Percentiles rank a stretch among this genome's conserved stretches.
Conservation (phyloP, 2,888 invertebrate genomes). For the Drepana falcataria region DNA sequence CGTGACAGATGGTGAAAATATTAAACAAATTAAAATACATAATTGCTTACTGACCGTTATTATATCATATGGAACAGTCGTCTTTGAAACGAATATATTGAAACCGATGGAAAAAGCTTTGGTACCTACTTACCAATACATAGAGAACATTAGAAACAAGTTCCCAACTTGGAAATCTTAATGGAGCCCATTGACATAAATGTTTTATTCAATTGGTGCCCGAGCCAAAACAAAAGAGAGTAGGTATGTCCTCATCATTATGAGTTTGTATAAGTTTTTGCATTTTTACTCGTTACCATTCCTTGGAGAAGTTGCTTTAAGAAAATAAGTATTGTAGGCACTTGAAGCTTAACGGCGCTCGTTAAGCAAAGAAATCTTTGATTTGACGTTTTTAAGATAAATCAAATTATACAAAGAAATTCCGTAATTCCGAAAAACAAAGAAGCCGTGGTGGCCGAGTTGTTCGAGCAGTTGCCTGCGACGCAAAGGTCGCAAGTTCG, state of each 20-base stretch:
- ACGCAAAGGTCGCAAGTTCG: too few species aligned
- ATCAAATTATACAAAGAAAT: not conserved
- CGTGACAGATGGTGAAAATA: too few species aligned
- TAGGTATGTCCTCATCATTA: conserved; percentile 61
- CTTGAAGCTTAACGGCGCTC: conserved; percentile 10
- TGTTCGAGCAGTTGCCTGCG: too few species aligned
- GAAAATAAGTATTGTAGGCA: conserved; percentile 39
- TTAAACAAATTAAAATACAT: too few species aligned
- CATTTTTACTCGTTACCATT: conserved; percentile 62
- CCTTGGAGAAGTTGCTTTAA: conserved; percentile 31
- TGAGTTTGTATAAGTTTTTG: conserved; percentile 63
- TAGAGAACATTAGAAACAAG: conserved; percentile 47
- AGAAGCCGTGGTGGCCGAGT: too few species aligned
- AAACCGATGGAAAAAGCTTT: conserved; percentile 17
- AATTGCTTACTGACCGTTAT: too few species aligned
- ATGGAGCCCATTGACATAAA: conserved; percentile 74
- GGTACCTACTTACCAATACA: conserved; percentile 32
- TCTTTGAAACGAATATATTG: not conserved
- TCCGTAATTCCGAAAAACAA: too few species aligned
- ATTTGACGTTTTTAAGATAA: not conserved
- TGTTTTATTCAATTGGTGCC: conserved; percentile 73
- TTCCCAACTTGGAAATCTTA: conserved; percentile 58
- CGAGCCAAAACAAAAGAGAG: conserved; percentile 71
- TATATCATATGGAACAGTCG: too few species aligned
- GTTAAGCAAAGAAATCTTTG: not conserved